Conservation (phyloP, 1,140 invertebrate genomes). For the Psix sp. region DNA sequence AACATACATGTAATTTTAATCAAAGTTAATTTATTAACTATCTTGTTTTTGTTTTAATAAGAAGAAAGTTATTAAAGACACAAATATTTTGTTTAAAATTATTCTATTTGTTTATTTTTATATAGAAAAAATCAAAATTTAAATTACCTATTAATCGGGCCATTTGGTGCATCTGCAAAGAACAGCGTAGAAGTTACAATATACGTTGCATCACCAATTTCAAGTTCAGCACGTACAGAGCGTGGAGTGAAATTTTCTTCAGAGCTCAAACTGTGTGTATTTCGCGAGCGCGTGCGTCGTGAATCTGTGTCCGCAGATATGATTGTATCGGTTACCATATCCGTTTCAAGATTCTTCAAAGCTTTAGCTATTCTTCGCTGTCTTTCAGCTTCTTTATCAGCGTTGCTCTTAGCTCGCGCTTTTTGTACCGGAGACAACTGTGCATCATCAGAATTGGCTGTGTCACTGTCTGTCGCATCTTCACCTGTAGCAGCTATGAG, state of each 20-base stretch:
- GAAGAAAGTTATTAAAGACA: no score
- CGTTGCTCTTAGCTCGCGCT: slow-evolving; percentile 67
- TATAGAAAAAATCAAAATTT: no score
- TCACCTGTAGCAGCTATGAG: slow-evolving; percentile 70
- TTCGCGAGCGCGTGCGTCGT: slow-evolving; percentile 12
- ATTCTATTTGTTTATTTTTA: no score
- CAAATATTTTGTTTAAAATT: no score
- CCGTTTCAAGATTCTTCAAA: slow-evolving; percentile 64
- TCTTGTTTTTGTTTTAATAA: no score
- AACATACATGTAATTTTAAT: no score
- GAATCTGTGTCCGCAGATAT: slow-evolving; percentile 46
- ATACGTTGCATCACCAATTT: slow-evolving; percentile 68
- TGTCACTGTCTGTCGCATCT: slow-evolving; percentile 70
- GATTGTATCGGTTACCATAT: slow-evolving; percentile 42
- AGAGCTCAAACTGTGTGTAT: no score
- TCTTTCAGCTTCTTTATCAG: slow-evolving; percentile 65
- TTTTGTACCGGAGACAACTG: slow-evolving; percentile 73
- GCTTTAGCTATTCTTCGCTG: slow-evolving; percentile 60
- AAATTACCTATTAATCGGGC: slow-evolving; percentile 11
- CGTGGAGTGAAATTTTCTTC: slow-evolving; percentile 32
- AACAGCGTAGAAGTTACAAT: slow-evolving; percentile 69
- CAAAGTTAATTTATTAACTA: no score
- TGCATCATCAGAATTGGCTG: slow-evolving; percentile 61
- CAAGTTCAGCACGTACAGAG: slow-evolving; percentile 63
- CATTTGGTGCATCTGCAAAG: slow-evolving; percentile 52